A percentile compares a stretch with the other conserved stretches of the same genome.
Conservation (phyloP, 1,140 invertebrate genomes). For the Bemisia tabaci region DNA sequence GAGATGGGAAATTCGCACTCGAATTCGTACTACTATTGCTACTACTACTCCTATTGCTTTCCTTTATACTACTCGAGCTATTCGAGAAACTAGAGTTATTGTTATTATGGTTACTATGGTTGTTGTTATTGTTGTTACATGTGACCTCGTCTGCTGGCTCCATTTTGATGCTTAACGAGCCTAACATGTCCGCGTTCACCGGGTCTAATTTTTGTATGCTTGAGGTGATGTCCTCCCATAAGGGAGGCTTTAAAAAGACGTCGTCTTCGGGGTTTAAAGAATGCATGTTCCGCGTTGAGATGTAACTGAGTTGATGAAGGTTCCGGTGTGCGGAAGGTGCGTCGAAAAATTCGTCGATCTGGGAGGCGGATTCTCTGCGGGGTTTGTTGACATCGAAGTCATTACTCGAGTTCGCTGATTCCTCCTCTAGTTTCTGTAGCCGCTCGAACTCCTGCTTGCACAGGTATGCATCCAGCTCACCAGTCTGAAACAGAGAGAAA, state of each 20-base stretch:
- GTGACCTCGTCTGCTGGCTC: not conserved
- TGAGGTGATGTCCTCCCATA: constrained; percentile 80
- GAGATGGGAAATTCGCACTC: not conserved
- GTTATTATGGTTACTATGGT: not conserved
- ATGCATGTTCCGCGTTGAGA: constrained; percentile 32
- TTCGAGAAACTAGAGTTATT: no score
- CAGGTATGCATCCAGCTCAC: constrained; percentile 40
- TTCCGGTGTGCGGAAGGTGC: constrained; percentile 20
- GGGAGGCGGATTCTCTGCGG: constrained; percentile 43
- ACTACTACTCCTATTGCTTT: not conserved
- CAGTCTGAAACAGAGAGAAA: constrained; percentile 32
- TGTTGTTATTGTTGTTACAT: not conserved
- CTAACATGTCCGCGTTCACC: constrained; percentile 75
- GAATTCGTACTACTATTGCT: not conserved
- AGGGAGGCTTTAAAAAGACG: constrained; percentile 44
- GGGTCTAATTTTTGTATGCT: constrained; percentile 77
- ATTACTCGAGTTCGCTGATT: constrained; percentile 28
- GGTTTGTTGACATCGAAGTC: constrained; percentile 30
- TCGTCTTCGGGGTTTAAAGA: constrained; percentile 48
- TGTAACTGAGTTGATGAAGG: constrained; percentile 29
- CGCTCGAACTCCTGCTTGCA: constrained; percentile 41
- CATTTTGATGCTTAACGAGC: constrained; percentile 19
- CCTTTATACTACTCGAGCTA: constrained; percentile 4
- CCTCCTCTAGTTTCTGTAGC: constrained; percentile 38
- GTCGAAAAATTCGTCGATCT: constrained; percentile 56